phyloP scores from a whole-genome alignment of 2,888 invertebrate species.

The Morpho helenor region DNA sequence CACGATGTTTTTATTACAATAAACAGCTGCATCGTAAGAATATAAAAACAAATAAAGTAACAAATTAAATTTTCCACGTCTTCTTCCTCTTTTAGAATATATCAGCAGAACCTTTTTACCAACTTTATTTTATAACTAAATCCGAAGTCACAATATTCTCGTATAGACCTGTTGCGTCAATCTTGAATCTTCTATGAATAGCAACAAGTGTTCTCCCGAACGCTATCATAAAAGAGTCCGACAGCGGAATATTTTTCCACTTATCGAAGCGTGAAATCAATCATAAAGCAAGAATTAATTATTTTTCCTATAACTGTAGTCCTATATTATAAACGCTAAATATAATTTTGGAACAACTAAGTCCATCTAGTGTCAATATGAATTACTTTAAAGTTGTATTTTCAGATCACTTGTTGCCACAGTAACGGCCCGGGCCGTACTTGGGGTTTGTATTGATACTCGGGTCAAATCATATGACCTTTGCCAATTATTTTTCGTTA shows the following conservation, averaged over 20 bases:
- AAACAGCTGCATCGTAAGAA: no score
- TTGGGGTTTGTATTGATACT: no score
- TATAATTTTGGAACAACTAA: not conserved
- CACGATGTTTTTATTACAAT: no score
- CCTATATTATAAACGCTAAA: not conserved
- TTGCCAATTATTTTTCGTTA: no score
- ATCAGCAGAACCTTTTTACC: no score
- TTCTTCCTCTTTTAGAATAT: no score
- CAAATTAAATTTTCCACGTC: no score
- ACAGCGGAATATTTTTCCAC: not conserved
- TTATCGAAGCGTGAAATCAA: conserved; percentile 9
- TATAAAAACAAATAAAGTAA: no score
- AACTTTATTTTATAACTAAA: not conserved
- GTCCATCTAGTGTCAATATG: conserved; percentile 4
- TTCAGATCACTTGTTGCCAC: not conserved
- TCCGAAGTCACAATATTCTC: not conserved
- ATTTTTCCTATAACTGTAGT: no score
- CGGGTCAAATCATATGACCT: no score
- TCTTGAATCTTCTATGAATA: conserved; percentile 10
- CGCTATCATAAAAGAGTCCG: conserved; percentile 1
- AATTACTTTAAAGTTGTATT: not conserved
- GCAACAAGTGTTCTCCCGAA: conserved; percentile 21
- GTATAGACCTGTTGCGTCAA: conserved; percentile 20
- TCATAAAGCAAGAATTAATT: not conserved
- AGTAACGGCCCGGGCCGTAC: no score